phyloP scores from a whole-genome alignment of 2,797 vertebrate species.

The Margarornis squamiger region DNA sequence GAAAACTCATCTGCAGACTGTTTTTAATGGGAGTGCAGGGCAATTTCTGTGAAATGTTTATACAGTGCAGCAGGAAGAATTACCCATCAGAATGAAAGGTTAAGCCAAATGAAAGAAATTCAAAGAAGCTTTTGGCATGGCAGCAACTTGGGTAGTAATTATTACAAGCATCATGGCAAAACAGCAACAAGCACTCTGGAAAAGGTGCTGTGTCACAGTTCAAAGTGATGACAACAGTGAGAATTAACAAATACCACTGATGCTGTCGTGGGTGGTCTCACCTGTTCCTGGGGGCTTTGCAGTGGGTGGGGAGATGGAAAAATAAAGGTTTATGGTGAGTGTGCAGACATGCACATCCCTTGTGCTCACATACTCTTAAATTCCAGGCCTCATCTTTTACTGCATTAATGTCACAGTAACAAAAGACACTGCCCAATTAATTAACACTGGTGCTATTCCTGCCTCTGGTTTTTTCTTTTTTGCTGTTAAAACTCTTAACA shows the following conservation, averaged over 20 bases:
- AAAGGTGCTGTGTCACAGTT: background rate
- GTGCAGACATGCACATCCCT: background rate
- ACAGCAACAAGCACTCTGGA: background rate
- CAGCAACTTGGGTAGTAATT: background rate
- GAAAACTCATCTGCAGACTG: background rate
- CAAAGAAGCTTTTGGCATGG: background rate
- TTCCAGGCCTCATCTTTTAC: background rate
- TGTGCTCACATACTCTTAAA: background rate
- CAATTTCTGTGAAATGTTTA: slow-evolving; percentile 9
- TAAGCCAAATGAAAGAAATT: background rate
- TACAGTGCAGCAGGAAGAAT: background rate
- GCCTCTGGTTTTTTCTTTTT: background rate
- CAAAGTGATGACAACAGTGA: background rate
- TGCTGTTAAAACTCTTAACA: background rate
- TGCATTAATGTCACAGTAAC: background rate
- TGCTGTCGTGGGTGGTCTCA: background rate
- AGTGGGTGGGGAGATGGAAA: background rate
- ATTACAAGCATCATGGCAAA: background rate
- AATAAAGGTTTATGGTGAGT: background rate
- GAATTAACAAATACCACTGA: background rate
- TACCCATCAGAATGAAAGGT: background rate
- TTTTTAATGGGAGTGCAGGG: background rate
- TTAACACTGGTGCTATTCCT: background rate
- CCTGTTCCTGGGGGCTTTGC: background rate
- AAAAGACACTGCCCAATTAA: background rate